These are phyloP conservation scores for Falco naumanni DNA, from an alignment of 2,797 vertebrate genomes.

Conservation along the genomic window DNA sequence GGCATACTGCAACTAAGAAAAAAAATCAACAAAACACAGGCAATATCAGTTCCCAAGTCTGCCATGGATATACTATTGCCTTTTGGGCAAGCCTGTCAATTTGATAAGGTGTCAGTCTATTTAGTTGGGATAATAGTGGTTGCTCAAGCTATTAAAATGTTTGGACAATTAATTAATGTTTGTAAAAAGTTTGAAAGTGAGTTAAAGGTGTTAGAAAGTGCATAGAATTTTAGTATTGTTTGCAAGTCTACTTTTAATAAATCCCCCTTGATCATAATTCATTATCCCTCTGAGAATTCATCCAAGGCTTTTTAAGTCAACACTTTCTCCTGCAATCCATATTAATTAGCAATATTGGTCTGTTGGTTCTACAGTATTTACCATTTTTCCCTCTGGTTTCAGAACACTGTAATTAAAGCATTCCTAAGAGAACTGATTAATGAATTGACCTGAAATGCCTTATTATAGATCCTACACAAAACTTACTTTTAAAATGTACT, in stretches of 20 bases:
- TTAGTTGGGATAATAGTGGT: not conserved
- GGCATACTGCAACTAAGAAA: not conserved
- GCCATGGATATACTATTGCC: not conserved
- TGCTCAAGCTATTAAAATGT: not conserved
- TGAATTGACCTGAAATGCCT: conserved; percentile 70
- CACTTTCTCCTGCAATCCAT: conserved; percentile 59
- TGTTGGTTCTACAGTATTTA: conserved; percentile 61
- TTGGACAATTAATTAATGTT: conserved; percentile 24
- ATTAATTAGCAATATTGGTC: conserved; percentile 69
- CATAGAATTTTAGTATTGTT: conserved; percentile 47
- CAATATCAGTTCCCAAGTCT: not conserved
- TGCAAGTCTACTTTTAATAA: conserved; percentile 64
- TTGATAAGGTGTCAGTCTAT: not conserved
- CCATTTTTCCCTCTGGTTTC: conserved; percentile 46
- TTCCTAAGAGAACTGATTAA: conserved; percentile 70
- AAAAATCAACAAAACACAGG: not conserved
- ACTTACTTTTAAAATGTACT: conserved; percentile 45
- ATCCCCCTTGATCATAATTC: conserved; percentile 62
- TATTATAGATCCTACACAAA: conserved; percentile 40
- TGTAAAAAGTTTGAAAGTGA: not conserved
- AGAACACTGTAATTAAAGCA: conserved; percentile 63
- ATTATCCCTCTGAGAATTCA: conserved; percentile 64
- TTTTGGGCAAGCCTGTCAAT: not conserved
- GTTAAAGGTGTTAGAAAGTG: not conserved
- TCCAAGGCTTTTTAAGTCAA: conserved; percentile 59